Percentiles rank a stretch among this genome's conserved stretches.
Conservation (phyloP, 2,113 vertebrate genomes). For the Hystrix cristata region DNA sequence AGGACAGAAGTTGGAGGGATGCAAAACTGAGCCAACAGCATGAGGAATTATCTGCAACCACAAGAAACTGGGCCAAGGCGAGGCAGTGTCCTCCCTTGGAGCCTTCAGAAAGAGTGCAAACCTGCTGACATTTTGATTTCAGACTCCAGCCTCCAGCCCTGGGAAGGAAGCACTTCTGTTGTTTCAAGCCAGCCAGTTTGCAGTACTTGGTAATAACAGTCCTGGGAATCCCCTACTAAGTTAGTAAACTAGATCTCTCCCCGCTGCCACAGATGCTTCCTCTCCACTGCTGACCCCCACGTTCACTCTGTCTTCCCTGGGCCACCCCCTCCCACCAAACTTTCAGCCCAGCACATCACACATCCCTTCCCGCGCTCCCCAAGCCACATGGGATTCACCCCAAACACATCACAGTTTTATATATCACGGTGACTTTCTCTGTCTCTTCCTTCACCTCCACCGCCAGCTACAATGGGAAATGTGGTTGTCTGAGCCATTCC, state of each 20-base stretch:
- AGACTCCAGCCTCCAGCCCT: neutral
- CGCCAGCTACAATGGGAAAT: no score
- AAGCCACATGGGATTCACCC: neutral
- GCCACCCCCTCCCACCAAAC: rapidly evolving
- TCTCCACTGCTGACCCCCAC: rapidly evolving
- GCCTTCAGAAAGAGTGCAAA: neutral
- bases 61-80: neutral
- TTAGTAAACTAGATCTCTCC: no score
- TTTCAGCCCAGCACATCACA: neutral
- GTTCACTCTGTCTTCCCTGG: neutral
- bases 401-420: neutral
- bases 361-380: neutral
- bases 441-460: neutral
- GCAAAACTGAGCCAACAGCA: rapidly evolving
- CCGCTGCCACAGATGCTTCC: rapidly evolving
- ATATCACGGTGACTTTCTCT: neutral
- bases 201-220: neutral
- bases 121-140: neutral
- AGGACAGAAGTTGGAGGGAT: neutral
- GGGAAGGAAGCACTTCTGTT: neutral
- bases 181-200: neutral
- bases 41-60: neutral
- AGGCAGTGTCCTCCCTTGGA: neutral
- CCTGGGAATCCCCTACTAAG: neutral
- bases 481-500: neutral